These are phyloP conservation scores for Leptopterna dolabrata DNA, from an alignment of 2,888 invertebrate genomes.

Conservation along the genomic window DNA sequence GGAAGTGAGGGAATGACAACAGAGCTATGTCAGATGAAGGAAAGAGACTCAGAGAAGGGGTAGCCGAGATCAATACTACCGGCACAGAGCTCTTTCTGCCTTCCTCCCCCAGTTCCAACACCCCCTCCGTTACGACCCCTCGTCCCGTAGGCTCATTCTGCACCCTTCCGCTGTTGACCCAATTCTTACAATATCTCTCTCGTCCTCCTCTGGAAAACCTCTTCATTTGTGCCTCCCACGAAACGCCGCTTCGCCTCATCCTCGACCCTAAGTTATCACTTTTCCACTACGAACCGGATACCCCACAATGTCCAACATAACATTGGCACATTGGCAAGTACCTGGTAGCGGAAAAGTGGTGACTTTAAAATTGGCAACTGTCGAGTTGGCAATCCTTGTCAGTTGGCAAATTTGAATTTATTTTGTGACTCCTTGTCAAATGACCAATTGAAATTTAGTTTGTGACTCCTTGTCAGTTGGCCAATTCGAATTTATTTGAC, in stretches of 20 bases:
- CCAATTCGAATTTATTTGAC: too few species aligned
- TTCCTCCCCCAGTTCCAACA: background rate
- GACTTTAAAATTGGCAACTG: too few species aligned
- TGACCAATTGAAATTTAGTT: too few species aligned
- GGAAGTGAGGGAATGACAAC: slow-evolving; percentile 8
- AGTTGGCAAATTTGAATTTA: too few species aligned
- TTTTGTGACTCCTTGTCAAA: too few species aligned
- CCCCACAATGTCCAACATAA: too few species aligned
- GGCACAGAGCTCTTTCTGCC: slow-evolving; percentile 4
- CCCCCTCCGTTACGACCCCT: background rate
- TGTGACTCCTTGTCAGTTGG: too few species aligned
- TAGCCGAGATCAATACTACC: slow-evolving; percentile 38
- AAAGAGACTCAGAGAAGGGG: slow-evolving; percentile 43
- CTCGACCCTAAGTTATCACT: background rate
- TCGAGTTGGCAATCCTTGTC: too few species aligned
- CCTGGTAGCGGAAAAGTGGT: too few species aligned
- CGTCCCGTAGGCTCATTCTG: slow-evolving; percentile 19
- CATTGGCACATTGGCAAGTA: too few species aligned
- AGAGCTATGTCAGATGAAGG: slow-evolving; percentile 43
- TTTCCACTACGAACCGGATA: too few species aligned
- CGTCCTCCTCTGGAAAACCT: slow-evolving; percentile 8
- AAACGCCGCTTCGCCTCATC: background rate
- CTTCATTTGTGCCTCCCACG: slow-evolving; percentile 10
- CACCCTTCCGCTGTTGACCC: slow-evolving; percentile 27
- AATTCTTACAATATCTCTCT: slow-evolving; percentile 34